Percentiles rank a stretch among this genome's conserved stretches.
phyloP scores from a whole-genome alignment of 2,888 invertebrate genomes.

The Agrochola macilenta region DNA sequence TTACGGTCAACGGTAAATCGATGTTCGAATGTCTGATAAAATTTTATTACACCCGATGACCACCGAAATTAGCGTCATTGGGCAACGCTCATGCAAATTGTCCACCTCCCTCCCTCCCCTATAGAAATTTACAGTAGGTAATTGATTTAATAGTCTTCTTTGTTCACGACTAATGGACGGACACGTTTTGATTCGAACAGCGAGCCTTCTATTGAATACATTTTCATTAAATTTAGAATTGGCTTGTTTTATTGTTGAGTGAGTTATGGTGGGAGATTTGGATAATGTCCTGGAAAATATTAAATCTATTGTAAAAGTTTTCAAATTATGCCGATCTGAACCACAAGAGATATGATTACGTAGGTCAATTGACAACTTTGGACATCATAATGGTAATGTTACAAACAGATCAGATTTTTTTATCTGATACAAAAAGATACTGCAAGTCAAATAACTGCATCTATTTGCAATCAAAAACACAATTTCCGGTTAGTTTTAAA shows the following conservation, averaged over 20 bases:
- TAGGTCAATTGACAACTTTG: neutral
- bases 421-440: neutral
- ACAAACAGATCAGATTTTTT: neutral
- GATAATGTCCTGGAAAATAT: conserved; percentile 9
- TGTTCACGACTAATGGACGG: conserved; percentile 72
- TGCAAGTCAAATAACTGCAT: neutral
- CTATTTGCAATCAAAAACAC: conserved; percentile 22
- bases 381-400: too few species aligned
- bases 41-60: conserved; percentile 83
- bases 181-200: conserved; percentile 54
- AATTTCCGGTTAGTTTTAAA: conserved; percentile 42
- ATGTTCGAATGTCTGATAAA: conserved; percentile 80
- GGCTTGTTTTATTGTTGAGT: conserved; percentile 43
- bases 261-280: conserved; percentile 21
- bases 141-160: conserved; percentile 87
- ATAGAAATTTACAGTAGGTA: conserved; percentile 80
- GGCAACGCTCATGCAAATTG: conserved; percentile 79
- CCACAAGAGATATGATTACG: neutral
- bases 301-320: neutral
- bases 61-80: conserved; percentile 85
- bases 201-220: conserved; percentile 62
- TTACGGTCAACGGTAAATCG: conserved; percentile 68
- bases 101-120: conserved; percentile 56
- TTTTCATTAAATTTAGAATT: conserved; percentile 55
- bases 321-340: neutral